Base-by-base conservation (phyloP, 2,113 vertebrate genomes). In the Corydoras maculifer region DNA sequence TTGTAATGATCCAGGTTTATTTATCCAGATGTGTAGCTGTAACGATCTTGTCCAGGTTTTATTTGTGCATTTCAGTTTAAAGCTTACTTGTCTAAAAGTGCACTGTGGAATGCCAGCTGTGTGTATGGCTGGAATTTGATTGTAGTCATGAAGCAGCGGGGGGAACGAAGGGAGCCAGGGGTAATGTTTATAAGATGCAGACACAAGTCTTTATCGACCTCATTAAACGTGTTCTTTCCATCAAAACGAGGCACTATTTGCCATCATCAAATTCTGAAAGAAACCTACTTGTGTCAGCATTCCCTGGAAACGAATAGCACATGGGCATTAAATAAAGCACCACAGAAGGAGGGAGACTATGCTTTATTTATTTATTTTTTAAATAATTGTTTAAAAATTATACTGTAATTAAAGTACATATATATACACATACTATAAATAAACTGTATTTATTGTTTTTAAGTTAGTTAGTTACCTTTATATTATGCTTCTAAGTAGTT, bases 111-210 rank as follows among this genome's bases (percentile, higher is more conserved):
- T 84, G 84, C 77, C 83, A 75, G 81, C 75, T 80, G 82, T 73
- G 76, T 81, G 80, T 79, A 76, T 30, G 64, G 74, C 76, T 80
- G 81, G 79, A 84, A 84, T 84, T 84, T 72, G 80, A 79, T 70
- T 77, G 75, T 79, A 79, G 80, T 69, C 51, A 81, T 87, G 85
- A 89, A 87, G 78, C 87, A 77, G 79, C 83, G 65, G 84, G 74
- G 76, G 80, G 83, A 62, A 62, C 72, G 69, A 65, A 78, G 75
- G 29, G 80, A 68, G 74, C 68, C 59, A 77, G 75, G 73, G 83
- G 82, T 82, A 88, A 81, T 74, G 76, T 79, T 79, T 76, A 79
- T 68, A 66, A 68, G 74, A 76, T 70, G 74, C 58, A 69, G 77
- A 74, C 70, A 25, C 30, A 59, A 66, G 70, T 70, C 62, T 79